Base-by-base conservation (phyloP, 2,888 invertebrate species). In the Caenorhabditis angaria region DNA sequence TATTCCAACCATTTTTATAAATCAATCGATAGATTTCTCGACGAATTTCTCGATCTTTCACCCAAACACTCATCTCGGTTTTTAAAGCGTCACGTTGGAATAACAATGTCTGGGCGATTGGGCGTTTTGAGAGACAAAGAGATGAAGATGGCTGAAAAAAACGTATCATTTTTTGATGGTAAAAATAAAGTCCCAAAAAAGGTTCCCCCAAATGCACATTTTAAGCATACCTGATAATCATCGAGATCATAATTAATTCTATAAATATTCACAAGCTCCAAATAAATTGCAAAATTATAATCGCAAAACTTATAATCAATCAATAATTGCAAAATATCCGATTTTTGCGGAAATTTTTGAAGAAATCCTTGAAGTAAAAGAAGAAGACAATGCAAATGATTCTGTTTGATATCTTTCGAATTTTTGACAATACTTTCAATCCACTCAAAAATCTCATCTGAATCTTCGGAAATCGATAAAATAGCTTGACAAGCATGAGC, bases 401-500 rank as follows among this genome's bases (percentile, higher is more conserved):
- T 72, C 27, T 72, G 72, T 12, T 58, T 29, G 8, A 61, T 29
- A 18, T 58, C 61, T 29, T 50, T 28, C 56, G 32, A 65, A 65
- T 1, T 54, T 0, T n/a, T 55, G 3, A 41, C 3, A 14, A 41
- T 14, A 14, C 18, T 41, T 14, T 6, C 57, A 24, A 73, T 12
- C 68, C 68, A 65, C 0, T 48, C 27, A 6, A 53, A 62, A 5
- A 73, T 41, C 18, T 41, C 41, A 41, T 41, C 18, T 14, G 41
- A 41, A 10, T 41, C 41, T 18, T 79, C 77, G 1, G 78, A 63
- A 32, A 80, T 80, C 20, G 82, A 69, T 2, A 81, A 32, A 48
- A 81, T 65, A 0, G 84, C 80, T 6, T 80, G 82, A 20, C 80
- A 78, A 1, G 82, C 80, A 18, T 84, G 71, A 41, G 77, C 67